Base-by-base conservation (phyloP, 2,797 vertebrate genomes). In the Crossoptilon crossoptilon region DNA sequence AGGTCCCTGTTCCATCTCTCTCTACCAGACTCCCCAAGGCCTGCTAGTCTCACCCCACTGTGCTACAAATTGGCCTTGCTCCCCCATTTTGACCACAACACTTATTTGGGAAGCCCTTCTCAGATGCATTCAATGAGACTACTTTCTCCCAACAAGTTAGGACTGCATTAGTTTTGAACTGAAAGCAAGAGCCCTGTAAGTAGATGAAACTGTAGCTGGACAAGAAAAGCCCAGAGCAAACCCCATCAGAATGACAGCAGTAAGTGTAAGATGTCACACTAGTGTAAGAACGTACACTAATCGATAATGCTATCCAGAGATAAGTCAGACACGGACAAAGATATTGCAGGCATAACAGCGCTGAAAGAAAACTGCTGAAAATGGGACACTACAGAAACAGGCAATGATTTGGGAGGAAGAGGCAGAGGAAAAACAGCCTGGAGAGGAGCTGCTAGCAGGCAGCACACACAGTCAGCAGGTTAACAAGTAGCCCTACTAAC, bases 401-500 rank as follows among this genome's bases (percentile, higher is more conserved):
- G 37, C 71, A 72, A 26, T 2, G 14, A 77, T 51, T 26, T 62
- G 26, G 31, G 19, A 75, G 7, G 14, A 63, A 9, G 6, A 2
- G 7, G 9, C 12, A 90, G 29, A 23, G 18, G 7, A 88, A 71
- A 4, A 75, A 22, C 2, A 29, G 29, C 3, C 7, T 2, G 23
- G 53, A 91, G 55, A 77, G 53, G 44, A 89, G 43, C 14, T 37
- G 80, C 37, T n/a, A 68, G 17, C n/a, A 58, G 33, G 5, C 66
- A 55, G 15, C 37, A 43, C 48, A 27, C 8, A 4, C 4, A 1
- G 67, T 10, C 11, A 1, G 4, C 3, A 14, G 1, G 4, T 29
- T n/a, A 43, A 68, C 23, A 27, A 80, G 78, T 23, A 81, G 85
- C 94, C 53, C 67, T 2, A 72, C 83, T 3, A 84, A 92, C 93